Percentiles rank a stretch among this genome's conserved stretches.
Evolutionary conservation across 2,888 invertebrate genomes (phyloP).

Genomic region (Protonemura montana): DNA sequence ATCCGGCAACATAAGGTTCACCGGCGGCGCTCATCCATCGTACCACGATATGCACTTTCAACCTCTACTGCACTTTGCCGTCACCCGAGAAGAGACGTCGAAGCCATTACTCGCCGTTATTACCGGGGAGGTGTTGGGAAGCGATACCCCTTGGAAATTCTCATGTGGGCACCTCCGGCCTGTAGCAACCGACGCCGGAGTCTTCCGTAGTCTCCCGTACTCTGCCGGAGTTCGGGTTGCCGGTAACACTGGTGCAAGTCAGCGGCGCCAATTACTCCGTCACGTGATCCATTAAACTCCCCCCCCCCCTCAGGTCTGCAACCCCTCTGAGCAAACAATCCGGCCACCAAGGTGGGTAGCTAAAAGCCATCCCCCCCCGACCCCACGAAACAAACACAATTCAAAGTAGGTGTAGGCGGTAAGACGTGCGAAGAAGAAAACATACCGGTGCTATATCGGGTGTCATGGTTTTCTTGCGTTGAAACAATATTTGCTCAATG

Average conservation of each 20-base stretch:
- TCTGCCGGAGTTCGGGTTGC: no score
- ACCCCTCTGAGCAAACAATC: constrained; percentile 8
- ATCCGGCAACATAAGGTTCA: not conserved
- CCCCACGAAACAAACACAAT: not conserved
- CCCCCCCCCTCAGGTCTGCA: not conserved
- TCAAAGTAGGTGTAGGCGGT: not conserved
- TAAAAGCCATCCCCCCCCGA: constrained; percentile 33
- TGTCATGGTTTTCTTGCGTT: not conserved
- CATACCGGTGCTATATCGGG: not conserved
- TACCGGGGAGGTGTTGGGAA: not conserved
- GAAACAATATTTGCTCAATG: not conserved
- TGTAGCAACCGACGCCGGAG: no score
- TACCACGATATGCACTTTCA: not conserved
- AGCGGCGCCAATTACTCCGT: not conserved
- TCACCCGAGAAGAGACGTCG: not conserved
- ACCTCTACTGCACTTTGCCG: not conserved
- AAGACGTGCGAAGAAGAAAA: not conserved
- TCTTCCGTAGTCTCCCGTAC: no score
- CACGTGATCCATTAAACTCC: constrained; percentile 33
- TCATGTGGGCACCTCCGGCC: not conserved
- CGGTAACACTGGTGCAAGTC: not conserved
- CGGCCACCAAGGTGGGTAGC: not conserved
- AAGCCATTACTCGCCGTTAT: not conserved
- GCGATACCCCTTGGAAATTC: not conserved
- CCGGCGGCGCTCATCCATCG: not conserved